These are phyloP conservation scores for Lasioglossum albipes DNA, from an alignment of 1,140 invertebrate species.

Conservation along the genomic window DNA sequence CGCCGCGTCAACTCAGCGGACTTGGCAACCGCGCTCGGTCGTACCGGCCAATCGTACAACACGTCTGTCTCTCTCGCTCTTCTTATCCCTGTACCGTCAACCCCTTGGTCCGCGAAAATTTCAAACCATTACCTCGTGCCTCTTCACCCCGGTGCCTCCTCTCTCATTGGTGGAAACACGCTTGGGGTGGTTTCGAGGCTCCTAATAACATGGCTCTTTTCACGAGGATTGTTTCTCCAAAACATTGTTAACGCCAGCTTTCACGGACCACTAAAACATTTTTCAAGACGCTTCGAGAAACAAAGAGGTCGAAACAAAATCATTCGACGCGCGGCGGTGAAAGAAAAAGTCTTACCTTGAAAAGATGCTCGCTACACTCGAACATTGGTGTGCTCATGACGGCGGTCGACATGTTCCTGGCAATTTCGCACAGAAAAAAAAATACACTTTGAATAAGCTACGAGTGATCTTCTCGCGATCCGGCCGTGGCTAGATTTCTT, in stretches of 20 bases:
- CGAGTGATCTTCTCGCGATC: constrained; percentile 5
- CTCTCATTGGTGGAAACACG: constrained; percentile 19
- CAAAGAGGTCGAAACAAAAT: background rate
- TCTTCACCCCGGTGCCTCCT: background rate
- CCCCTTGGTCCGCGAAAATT: constrained; percentile 35
- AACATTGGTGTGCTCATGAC: constrained; percentile 77
- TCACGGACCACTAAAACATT: no score
- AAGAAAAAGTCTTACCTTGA: constrained; percentile 69
- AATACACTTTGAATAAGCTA: constrained; percentile 39
- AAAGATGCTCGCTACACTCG: constrained; percentile 74
- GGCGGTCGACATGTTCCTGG: constrained; percentile 74
- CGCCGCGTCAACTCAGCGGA: background rate
- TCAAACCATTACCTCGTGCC: constrained; percentile 1
- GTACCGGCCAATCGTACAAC: constrained; percentile 35
- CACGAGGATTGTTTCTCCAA: no score
- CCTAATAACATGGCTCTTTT: background rate
- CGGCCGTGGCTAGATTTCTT: constrained; percentile 18
- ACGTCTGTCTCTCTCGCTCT: constrained; percentile 18
- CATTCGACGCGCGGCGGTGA: no score
- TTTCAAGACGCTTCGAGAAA: background rate
- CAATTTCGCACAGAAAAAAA: constrained; percentile 59
- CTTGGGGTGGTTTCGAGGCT: constrained; percentile 5
- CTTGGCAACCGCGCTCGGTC: constrained; percentile 35
- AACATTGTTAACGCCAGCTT: background rate
- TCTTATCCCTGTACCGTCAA: constrained; percentile 6